phyloP scores from a whole-genome alignment of 2,888 invertebrate species.

The Melieria omissa region DNA sequence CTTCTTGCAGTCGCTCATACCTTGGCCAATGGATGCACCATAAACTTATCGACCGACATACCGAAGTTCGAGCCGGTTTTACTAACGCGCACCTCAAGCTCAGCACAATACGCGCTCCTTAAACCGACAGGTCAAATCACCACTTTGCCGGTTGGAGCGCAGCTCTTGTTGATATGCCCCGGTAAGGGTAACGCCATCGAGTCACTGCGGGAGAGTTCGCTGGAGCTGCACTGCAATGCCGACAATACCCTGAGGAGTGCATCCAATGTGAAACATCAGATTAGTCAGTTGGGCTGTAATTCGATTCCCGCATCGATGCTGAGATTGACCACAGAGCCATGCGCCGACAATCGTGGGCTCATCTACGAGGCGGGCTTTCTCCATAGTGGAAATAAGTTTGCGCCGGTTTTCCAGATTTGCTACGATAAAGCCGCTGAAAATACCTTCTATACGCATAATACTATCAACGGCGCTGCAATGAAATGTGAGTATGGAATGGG shows the following conservation, averaged over 20 bases:
- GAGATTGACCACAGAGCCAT: conserved; percentile 49
- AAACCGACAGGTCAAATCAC: conserved; percentile 45
- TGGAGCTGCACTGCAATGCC: conserved; percentile 39
- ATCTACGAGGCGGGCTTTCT: conserved; percentile 51
- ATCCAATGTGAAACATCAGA: background rate
- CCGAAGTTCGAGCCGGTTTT: conserved; percentile 45
- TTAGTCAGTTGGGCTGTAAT: conserved; percentile 41
- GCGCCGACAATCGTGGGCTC: conserved; percentile 49
- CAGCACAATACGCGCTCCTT: conserved; percentile 38
- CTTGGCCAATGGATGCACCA: conserved; percentile 36
- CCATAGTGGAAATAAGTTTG: conserved; percentile 4
- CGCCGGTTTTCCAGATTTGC: conserved; percentile 35
- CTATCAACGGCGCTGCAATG: conserved; percentile 61
- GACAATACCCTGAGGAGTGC: conserved; percentile 25
- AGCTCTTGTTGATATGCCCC: conserved; percentile 48
- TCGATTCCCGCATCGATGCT: conserved; percentile 46
- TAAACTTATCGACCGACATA: conserved; percentile 42
- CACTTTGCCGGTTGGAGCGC: conserved; percentile 40
- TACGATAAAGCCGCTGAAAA: conserved; percentile 50
- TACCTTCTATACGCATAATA: conserved; percentile 62
- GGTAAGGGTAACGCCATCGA: conserved; percentile 47
- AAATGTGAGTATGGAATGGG: conserved; percentile 55
- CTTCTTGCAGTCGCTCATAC: background rate
- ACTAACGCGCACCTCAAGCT: conserved; percentile 8
- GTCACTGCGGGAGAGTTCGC: conserved; percentile 17